Base-by-base conservation (phyloP, 1,140 invertebrate species). In the Drosophila busckii region DNA sequence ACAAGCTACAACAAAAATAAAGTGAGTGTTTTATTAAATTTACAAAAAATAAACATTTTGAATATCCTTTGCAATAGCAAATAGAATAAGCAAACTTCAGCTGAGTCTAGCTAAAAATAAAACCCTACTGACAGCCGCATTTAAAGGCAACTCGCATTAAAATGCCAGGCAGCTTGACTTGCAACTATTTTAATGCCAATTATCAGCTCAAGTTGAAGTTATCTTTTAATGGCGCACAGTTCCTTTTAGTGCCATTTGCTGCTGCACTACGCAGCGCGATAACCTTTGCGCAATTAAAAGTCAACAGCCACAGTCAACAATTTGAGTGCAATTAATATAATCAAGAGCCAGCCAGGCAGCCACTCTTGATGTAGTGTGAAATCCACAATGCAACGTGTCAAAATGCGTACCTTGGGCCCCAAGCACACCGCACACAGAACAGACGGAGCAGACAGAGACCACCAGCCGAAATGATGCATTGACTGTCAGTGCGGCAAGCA, bases 391-490 rank as follows among this genome's bases (percentile, higher is more conserved):
- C 45, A 64, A 80, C 49, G 68, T 78, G 71, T 78, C 67, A 78
- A 78, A 78, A 80, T 70, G 52, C 53, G 29, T 29, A 16, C 38
- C 54, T 25, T 42, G 15, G 23, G 9, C 23, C 19, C 6, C 29
- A 26, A 26, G 26, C 42, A 28, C 0, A 12, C 20, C 17, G 22
- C 17, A 22, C 41, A 32, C 40, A 26, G 25, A 17, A 38, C 13
- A 42, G 53, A 29, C 15, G 25, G 45, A 44, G 48, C 25, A 31
- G 46, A 22, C 42, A 45, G 13, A 50, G 71, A 78, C 71, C 71
- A 78, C 71, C 71, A 66, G 68, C 73, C 62, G 68, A 78, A 78
- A 80, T 78, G 73, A 80, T 80, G 67, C 71, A 78, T 80, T 78
- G 73, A 78, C 50, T 71, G 68, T 78, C 71, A 78, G 71, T 59